These are phyloP conservation scores for Agrilus planipennis DNA, from an alignment of 1,140 invertebrate genomes.

Conservation along the genomic window DNA sequence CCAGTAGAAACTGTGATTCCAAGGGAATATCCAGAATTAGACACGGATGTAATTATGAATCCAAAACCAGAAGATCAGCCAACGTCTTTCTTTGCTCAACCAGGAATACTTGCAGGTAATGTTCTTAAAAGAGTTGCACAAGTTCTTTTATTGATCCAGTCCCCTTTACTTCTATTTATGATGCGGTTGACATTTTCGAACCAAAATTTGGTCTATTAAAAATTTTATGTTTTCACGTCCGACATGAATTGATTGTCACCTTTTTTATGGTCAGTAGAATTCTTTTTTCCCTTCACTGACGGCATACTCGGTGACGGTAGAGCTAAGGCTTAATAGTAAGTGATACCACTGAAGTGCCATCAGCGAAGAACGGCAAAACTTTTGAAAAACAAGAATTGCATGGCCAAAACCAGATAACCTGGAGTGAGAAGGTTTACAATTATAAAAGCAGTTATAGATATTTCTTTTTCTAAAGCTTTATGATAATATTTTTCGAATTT, in stretches of 20 bases:
- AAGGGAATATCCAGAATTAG: conserved; percentile 31
- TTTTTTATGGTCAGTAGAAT: too few species aligned
- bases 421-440: neutral
- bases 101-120: conserved; percentile 85
- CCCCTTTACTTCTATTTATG: neutral
- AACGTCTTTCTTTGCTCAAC: conserved; percentile 86
- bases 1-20: conserved; percentile 6
- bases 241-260: too few species aligned
- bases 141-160: neutral
- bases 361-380: too few species aligned
- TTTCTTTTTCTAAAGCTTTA: conserved; percentile 6
- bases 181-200: neutral
- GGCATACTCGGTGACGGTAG: neutral
- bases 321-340: too few species aligned
- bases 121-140: conserved; percentile 4
- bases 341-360: too few species aligned
- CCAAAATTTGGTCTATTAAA: neutral
- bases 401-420: too few species aligned
- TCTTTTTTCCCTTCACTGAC: neutral
- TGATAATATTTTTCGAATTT: too few species aligned
- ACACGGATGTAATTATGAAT: conserved; percentile 75
- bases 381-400: too few species aligned
- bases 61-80: conserved; percentile 65
- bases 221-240: conserved; percentile 1
- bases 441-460: neutral